Evolutionary conservation across 1,140 invertebrate genomes (phyloP).

Genomic region (Drosophila eugracilis): DNA sequence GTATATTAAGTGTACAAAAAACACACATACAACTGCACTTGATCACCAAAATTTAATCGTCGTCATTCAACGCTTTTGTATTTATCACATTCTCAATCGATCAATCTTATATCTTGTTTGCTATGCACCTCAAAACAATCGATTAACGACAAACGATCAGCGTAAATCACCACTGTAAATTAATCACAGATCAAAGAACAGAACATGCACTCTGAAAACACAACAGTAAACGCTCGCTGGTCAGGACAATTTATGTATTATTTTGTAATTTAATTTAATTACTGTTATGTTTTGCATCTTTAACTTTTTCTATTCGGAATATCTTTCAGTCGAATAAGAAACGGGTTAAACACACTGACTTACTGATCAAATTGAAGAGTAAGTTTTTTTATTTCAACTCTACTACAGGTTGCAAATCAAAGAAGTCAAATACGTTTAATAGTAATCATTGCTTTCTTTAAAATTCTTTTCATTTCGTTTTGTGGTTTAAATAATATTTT

Average conservation of each 20-base stretch:
- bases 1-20: conserved; percentile 18
- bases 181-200: conserved; percentile 2
- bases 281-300: conserved; percentile 8
- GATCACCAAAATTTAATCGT: conserved; percentile 13
- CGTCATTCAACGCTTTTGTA: conserved; percentile 27
- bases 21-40: conserved; percentile 29
- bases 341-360: conserved; percentile 34
- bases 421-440: not conserved
- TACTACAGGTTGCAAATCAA: not conserved
- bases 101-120: conserved; percentile 14
- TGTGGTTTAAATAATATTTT: not conserved
- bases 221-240: conserved; percentile 13
- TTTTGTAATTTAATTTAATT: too few species aligned
- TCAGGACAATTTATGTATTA: too few species aligned
- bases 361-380: conserved; percentile 28
- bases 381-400: conserved; percentile 25
- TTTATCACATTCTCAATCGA: conserved; percentile 5
- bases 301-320: conserved; percentile 27
- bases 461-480: not conserved
- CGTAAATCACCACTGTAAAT: conserved; percentile 13
- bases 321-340: conserved; percentile 25
- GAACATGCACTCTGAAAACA: not conserved
- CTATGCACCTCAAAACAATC: conserved; percentile 25
- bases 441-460: not conserved
- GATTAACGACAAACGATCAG: conserved; percentile 25